Evolutionary conservation across 2,888 invertebrate species (phyloP).

Genomic region (Aleiodes leptofemur): DNA sequence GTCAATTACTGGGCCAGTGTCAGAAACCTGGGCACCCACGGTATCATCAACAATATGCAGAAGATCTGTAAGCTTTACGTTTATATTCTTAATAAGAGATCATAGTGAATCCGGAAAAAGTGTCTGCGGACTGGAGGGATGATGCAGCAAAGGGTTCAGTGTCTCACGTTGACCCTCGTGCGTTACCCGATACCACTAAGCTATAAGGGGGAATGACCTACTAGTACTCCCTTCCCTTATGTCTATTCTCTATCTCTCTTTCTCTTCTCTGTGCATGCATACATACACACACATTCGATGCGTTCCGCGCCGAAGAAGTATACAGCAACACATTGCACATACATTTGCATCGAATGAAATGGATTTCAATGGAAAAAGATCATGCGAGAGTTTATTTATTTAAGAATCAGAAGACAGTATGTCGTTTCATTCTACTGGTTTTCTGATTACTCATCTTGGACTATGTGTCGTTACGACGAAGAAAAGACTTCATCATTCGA

Average conservation of each 20-base stretch:
- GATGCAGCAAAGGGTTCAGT: constrained; percentile 66
- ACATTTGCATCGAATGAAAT: too few relatives aligned
- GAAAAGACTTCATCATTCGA: too few relatives aligned
- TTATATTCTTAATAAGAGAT: not conserved
- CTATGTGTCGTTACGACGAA: too few relatives aligned
- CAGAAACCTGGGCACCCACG: too few relatives aligned
- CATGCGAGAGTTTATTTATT: too few relatives aligned
- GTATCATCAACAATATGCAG: not conserved
- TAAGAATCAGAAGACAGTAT: too few relatives aligned
- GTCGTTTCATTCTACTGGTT: too few relatives aligned
- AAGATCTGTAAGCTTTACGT: not conserved
- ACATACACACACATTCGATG: constrained; percentile 2
- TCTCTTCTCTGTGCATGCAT: not conserved
- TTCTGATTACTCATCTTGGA: too few relatives aligned
- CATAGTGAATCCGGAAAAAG: constrained; percentile 27
- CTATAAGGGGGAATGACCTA: constrained; percentile 69
- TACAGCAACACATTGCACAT: constrained; percentile 4
- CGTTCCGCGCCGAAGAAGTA: not conserved
- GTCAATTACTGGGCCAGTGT: too few relatives aligned
- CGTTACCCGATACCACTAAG: constrained; percentile 52
- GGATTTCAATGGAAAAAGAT: too few relatives aligned
- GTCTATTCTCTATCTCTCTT: constrained; percentile 35
- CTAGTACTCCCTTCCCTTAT: constrained; percentile 60
- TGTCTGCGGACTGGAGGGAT: constrained; percentile 28
- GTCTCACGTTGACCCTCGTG: constrained; percentile 70